Conservation (phyloP, 23 tunicate species). For the Styela clava region DNA sequence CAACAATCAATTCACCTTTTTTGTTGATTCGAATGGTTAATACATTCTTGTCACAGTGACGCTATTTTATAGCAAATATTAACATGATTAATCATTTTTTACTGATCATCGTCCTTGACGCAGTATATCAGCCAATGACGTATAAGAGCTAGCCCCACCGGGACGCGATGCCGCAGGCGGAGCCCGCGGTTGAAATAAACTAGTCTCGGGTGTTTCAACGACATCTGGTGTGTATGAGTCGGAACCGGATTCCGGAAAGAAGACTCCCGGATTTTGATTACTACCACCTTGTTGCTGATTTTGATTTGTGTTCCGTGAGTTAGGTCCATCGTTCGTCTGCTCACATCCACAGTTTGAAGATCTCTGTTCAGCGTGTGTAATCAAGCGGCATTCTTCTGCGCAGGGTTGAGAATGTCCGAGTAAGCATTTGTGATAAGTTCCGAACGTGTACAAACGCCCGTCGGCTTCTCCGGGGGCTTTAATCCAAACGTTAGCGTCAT, state of each 20-base stretch:
- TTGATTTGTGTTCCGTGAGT: neutral
- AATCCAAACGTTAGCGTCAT: constrained; percentile 90
- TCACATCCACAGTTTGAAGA: constrained; percentile 12
- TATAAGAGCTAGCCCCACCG: neutral
- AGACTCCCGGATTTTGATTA: neutral
- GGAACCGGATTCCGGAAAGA: neutral
- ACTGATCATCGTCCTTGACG: neutral
- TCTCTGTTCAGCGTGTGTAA: constrained; percentile 1
- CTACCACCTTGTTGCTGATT: neutral
- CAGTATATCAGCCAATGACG: neutral
- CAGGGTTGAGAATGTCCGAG: constrained; percentile 53
- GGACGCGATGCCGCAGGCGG: neutral
- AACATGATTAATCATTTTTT: neutral
- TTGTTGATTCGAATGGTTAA: neutral
- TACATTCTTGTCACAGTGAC: neutral
- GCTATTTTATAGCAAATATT: neutral
- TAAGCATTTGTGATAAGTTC: constrained; percentile 53
- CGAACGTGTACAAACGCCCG: constrained; percentile 68
- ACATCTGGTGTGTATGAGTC: neutral
- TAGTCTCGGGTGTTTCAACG: neutral
- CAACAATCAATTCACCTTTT: neutral
- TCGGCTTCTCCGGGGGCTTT: constrained; percentile 83
- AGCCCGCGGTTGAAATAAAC: neutral
- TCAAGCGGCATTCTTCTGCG: constrained; percentile 52
- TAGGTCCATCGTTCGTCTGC: neutral